Evolutionary conservation across 2,888 invertebrate species (phyloP), one percentile per base, ranked within the genome.

Genomic region (Globia sparganii): DNA sequence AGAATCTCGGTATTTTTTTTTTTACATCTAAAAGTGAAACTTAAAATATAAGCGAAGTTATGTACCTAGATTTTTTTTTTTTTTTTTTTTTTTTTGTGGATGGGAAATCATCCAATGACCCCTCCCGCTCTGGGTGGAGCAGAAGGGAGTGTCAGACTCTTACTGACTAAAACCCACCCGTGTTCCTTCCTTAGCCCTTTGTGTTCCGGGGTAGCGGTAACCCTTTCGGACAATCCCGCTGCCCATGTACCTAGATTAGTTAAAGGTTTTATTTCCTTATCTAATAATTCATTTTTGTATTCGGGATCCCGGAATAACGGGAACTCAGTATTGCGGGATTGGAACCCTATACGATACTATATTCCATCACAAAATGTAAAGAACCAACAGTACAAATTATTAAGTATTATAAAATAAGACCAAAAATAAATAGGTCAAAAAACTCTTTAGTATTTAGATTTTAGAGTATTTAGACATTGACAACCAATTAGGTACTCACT

Each of bases 401-500:
- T 28, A 28, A 53, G 3, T 34, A 8, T 13, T 21, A 8, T 13
- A 21, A 9, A 8, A 64, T 34, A 64, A 28, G 2, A 59, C 28
- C 58, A 59, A 59, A 11, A 58, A 59, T 28, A 28, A 18, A 31
- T 18, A 31, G 18, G 5, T 11, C 49, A 25, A 59, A 66, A 74
- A n/a, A 1, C 58, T 56, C 28, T 46, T 37, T 18, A 53, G 9
- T 53, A 53, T 53, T 25, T 11, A 25, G 25, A 43, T 25, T 53
- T 25, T 11, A 25, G 25, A 43, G 25, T 53, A 69, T 75, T 53
- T 43, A n/a, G 43, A 64, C 49, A 75, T 59, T 53, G 49, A 65
- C 77, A 53, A 53, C 6, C 46, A 75, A 67, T 81, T 58, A n/a
- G n/a, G n/a, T n/a, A 69, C 4, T 13, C 11, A 68, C 21, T 66